Percentiles rank a stretch among this genome's conserved stretches.
These are phyloP conservation scores for Megalonaias nervosa DNA, from an alignment of 1,140 invertebrate species.

Conservation along the genomic window DNA sequence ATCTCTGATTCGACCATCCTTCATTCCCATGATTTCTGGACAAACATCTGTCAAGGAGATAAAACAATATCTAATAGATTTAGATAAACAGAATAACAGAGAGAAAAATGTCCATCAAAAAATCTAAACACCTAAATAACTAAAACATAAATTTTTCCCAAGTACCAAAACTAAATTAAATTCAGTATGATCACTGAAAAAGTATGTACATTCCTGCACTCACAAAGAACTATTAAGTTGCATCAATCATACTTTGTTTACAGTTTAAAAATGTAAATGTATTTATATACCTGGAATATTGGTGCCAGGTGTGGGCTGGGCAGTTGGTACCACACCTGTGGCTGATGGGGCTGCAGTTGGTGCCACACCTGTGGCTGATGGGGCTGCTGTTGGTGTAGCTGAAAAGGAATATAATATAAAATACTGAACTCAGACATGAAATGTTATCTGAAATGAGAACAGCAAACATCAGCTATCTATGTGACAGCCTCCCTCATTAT, in stretches of 20 bases:
- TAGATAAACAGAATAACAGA: background rate
- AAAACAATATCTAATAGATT: constrained; percentile 1
- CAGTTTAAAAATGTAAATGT: background rate
- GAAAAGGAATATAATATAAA: background rate
- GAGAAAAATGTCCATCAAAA: background rate
- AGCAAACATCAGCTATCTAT: background rate
- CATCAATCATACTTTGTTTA: background rate
- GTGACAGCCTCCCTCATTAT: too few species aligned
- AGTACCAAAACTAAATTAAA: background rate
- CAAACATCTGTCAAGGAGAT: constrained; percentile 68
- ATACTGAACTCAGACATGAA: background rate
- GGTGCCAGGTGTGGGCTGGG: constrained; percentile 11
- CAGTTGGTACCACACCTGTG: constrained; percentile 8
- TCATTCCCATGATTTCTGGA: constrained; percentile 79
- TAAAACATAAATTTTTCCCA: background rate
- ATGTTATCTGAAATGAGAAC: background rate
- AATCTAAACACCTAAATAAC: background rate
- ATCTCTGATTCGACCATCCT: constrained; percentile 74
- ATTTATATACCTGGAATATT: constrained; percentile 24
- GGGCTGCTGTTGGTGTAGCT: background rate
- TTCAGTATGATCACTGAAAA: background rate
- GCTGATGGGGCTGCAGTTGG: too few species aligned
- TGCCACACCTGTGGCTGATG: background rate
- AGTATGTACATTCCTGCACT: too few species aligned
- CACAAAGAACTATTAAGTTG: background rate